A percentile compares a stretch with the other conserved stretches of the same genome.
Conservation (phyloP, 2,888 invertebrate genomes). For the Deladenus siricidicola region DNA sequence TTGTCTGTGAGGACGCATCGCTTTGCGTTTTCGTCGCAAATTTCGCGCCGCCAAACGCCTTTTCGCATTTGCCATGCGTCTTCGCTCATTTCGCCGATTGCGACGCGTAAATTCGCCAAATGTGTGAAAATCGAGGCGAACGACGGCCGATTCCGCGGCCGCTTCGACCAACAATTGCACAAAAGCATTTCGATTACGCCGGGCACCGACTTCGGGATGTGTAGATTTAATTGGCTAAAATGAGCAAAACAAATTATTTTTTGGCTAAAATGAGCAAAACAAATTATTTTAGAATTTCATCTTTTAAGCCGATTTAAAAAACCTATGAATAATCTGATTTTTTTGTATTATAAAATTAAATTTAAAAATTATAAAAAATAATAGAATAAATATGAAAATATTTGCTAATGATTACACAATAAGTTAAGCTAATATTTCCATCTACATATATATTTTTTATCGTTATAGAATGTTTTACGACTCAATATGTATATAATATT, state of each 20-base stretch:
- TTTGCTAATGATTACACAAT: too few relatives aligned
- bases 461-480: too few relatives aligned
- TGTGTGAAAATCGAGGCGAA: constrained; percentile 84
- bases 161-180: constrained; percentile 79
- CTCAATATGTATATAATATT: too few relatives aligned
- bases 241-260: not conserved
- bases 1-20: not conserved
- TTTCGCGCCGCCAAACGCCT: constrained; percentile 55
- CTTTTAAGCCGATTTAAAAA: too few relatives aligned
- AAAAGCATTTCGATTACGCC: constrained; percentile 57
- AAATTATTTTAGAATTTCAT: too few relatives aligned
- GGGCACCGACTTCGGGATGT: constrained; percentile 82
- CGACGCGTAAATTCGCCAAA: constrained; percentile 78
- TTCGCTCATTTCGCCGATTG: constrained; percentile 65
- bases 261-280: not conserved
- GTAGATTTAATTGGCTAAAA: constrained; percentile 76
- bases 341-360: too few relatives aligned
- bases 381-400: too few relatives aligned
- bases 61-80: constrained; percentile 73
- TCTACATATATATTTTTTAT: too few relatives aligned
- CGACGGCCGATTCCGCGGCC: constrained; percentile 78
- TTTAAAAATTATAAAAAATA: too few relatives aligned
- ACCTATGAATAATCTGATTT: too few relatives aligned
- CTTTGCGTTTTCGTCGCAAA: constrained; percentile 17
- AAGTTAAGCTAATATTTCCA: too few relatives aligned